phyloP scores from a whole-genome alignment of 2,888 invertebrate species.

The Pseudoips prasinana region DNA sequence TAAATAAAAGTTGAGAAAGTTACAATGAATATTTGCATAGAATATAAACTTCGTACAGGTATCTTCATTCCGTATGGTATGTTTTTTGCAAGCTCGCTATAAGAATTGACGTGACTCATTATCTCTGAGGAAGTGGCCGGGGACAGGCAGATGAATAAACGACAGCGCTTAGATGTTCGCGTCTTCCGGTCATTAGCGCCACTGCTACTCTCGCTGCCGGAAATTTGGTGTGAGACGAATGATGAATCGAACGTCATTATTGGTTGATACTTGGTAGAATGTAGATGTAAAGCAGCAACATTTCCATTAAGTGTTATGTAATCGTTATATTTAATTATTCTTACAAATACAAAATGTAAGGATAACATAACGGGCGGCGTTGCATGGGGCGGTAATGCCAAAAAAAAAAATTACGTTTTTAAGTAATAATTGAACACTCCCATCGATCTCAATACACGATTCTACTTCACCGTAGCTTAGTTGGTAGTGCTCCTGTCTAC shows the following conservation, averaged over 20 bases:
- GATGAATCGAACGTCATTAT: slow-evolving; percentile 24
- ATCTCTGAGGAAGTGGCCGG: slow-evolving; percentile 28
- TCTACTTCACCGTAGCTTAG: no score
- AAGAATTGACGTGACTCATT: slow-evolving; percentile 32
- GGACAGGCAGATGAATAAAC: slow-evolving; percentile 19
- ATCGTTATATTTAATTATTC: no score
- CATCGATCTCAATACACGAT: no score
- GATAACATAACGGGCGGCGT: no score
- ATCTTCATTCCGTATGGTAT: neutral
- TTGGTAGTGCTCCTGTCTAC: no score
- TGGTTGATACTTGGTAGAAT: slow-evolving; percentile 3
- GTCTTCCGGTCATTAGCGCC: slow-evolving; percentile 36
- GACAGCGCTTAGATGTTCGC: slow-evolving; percentile 24
- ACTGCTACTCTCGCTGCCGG: slow-evolving; percentile 22
- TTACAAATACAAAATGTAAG: no score
- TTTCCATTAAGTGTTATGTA: no score
- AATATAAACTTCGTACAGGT: slow-evolving; percentile 2
- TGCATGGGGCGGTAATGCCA: no score
- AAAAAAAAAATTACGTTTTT: no score
- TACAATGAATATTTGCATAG: slow-evolving; percentile 3
- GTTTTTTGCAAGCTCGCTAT: slow-evolving; percentile 3
- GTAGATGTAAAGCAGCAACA: no score
- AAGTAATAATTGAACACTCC: no score
- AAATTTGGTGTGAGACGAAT: slow-evolving; percentile 16
- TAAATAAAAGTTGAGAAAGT: no score